Percentiles rank a stretch among this genome's conserved stretches.
These are phyloP conservation scores for Bellardia pandia DNA, from an alignment of 2,888 invertebrate species.

Conservation along the genomic window DNA sequence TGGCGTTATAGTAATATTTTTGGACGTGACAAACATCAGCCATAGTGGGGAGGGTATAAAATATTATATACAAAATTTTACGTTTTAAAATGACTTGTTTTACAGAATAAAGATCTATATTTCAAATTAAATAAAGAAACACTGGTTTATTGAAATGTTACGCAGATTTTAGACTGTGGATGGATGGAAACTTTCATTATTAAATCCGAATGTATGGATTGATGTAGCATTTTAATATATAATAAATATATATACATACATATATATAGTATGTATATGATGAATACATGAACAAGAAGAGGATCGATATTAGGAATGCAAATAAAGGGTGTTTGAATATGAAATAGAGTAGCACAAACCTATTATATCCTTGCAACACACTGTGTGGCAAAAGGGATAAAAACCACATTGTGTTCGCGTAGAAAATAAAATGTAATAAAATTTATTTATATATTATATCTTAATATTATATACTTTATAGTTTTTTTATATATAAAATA, in stretches of 20 bases:
- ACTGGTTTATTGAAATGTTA: too few relatives aligned
- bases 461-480: conserved; percentile 46
- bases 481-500: conserved; percentile 44
- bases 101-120: too few relatives aligned
- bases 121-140: too few relatives aligned
- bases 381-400: conserved; percentile 2
- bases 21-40: too few relatives aligned
- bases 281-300: background rate
- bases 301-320: background rate
- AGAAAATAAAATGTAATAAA: conserved; percentile 38
- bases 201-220: too few relatives aligned
- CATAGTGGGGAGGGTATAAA: too few relatives aligned
- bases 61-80: too few relatives aligned
- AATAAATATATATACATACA: background rate
- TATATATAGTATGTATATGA: background rate
- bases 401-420: conserved; percentile 59
- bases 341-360: conserved; percentile 24
- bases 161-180: too few relatives aligned
- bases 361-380: conserved; percentile 35
- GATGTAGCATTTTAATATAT: too few relatives aligned
- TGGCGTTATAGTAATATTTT: too few relatives aligned
- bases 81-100: too few relatives aligned
- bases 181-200: too few relatives aligned
- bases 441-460: conserved; percentile 28
- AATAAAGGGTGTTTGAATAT: background rate